These are phyloP conservation scores for Potamarius usumacintae DNA, from an alignment of 2,113 vertebrate species.

Conservation along the genomic window DNA sequence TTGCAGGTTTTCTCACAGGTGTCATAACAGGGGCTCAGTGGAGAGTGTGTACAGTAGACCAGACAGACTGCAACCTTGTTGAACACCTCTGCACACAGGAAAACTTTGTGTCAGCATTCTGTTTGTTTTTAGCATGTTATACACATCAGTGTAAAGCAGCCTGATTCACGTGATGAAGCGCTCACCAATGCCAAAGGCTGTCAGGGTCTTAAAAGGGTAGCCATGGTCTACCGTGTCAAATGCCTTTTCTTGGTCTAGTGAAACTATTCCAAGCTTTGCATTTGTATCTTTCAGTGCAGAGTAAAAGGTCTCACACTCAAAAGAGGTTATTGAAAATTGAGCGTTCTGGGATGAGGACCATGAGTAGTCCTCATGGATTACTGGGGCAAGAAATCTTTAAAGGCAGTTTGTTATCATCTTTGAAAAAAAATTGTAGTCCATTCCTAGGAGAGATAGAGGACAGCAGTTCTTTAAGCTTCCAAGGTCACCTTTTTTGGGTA, in stretches of 20 bases:
- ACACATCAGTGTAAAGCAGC: too few species aligned
- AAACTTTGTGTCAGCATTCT: background rate
- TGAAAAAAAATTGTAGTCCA: background rate
- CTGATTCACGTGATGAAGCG: background rate
- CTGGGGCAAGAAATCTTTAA: background rate
- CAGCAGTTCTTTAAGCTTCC: too few species aligned
- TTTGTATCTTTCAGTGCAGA: background rate
- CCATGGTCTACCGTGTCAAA: background rate
- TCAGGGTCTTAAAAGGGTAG: background rate
- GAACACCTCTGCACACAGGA: background rate
- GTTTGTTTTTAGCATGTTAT: background rate
- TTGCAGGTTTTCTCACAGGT: too few species aligned
- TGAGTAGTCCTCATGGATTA: background rate
- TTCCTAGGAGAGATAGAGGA: background rate
- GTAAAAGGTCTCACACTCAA: background rate
- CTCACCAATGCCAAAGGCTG: conserved; percentile 1
- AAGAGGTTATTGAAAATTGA: background rate
- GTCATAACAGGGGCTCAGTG: too few species aligned
- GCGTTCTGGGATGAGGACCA: too few species aligned
- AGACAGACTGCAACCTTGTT: too few species aligned
- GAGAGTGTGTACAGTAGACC: too few species aligned
- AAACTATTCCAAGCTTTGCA: background rate
- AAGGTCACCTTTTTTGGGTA: too few species aligned
- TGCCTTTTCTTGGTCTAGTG: too few species aligned
- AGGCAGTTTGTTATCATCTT: background rate